These are phyloP conservation scores for Lapara coniferarum DNA, from an alignment of 2,888 invertebrate genomes.

Conservation along the genomic window DNA sequence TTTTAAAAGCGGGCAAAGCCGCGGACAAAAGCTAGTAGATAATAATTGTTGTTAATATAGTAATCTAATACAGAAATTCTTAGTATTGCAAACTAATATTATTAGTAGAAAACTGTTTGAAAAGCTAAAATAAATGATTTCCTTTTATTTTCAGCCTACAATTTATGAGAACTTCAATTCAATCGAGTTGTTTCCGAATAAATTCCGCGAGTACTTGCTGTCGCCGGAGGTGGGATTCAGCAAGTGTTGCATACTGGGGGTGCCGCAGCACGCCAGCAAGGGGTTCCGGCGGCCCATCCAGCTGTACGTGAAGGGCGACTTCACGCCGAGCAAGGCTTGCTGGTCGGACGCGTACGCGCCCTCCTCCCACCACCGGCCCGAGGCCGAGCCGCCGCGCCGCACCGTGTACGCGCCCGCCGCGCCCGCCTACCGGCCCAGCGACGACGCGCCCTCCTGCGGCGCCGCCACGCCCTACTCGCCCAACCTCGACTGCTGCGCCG, in stretches of 20 bases:
- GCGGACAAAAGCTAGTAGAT: no score
- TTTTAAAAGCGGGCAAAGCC: no score
- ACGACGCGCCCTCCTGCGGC: constrained; percentile 80
- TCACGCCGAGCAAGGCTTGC: constrained; percentile 84
- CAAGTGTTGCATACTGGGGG: constrained; percentile 93
- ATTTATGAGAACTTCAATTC: constrained; percentile 93
- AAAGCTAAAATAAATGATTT: neutral
- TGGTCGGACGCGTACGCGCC: constrained; percentile 87
- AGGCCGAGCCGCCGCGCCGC: constrained; percentile 82
- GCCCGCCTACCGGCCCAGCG: constrained; percentile 77
- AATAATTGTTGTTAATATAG: no score
- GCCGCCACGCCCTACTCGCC: constrained; percentile 81
- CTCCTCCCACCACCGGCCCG: constrained; percentile 84
- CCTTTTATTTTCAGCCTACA: constrained; percentile 86
- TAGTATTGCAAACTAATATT: no score
- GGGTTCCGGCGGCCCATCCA: constrained; percentile 95
- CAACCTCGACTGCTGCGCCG: constrained; percentile 71
- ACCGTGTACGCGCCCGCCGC: constrained; percentile 78
- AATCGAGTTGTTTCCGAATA: constrained; percentile 95
- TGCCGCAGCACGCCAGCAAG: constrained; percentile 91
- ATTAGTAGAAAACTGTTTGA: no score
- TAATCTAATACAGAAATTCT: no score
- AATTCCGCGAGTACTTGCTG: constrained; percentile 96
- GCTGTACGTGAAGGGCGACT: constrained; percentile 86
- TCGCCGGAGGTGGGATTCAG: constrained; percentile 96